Conservation (phyloP, 2,888 invertebrate genomes). For the Diaphora mendica region DNA sequence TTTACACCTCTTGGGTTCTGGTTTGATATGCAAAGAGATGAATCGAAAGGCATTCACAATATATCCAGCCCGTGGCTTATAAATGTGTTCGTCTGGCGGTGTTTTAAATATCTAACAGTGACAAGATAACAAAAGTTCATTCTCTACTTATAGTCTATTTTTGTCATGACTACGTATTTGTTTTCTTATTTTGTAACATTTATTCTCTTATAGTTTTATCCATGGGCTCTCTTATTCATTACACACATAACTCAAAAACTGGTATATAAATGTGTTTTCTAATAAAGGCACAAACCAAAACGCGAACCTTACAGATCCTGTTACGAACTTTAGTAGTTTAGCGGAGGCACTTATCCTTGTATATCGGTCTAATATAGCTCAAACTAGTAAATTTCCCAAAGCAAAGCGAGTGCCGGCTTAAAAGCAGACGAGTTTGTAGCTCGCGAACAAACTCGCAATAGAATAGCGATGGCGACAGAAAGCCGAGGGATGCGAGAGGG, state of each 20-base stretch:
- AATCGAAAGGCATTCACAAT: too few species aligned
- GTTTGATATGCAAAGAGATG: too few species aligned
- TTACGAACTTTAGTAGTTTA: slow-evolving; percentile 59
- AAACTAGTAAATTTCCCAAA: slow-evolving; percentile 54
- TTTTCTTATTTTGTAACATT: slow-evolving; percentile 2
- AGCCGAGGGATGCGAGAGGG: neutral
- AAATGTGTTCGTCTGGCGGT: slow-evolving; percentile 7
- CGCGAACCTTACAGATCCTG: slow-evolving; percentile 55
- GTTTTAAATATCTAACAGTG: slow-evolving; percentile 23
- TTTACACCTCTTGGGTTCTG: neutral
- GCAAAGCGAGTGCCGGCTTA: slow-evolving; percentile 55
- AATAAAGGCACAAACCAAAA: slow-evolving; percentile 51
- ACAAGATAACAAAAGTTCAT: slow-evolving; percentile 23
- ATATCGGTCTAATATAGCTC: slow-evolving; percentile 51
- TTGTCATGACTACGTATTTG: slow-evolving; percentile 12
- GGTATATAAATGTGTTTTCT: slow-evolving; percentile 34
- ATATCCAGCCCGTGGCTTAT: too few species aligned
- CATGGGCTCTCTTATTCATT: neutral
- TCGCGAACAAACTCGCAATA: slow-evolving; percentile 47
- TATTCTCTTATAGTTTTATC: neutral
- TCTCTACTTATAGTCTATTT: slow-evolving; percentile 18
- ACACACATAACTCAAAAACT: neutral
- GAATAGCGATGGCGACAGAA: slow-evolving; percentile 39
- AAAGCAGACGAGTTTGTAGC: slow-evolving; percentile 53
- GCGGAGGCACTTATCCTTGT: slow-evolving; percentile 51